phyloP scores from a whole-genome alignment of 2,797 vertebrate species.

The Myripristis jacobus region DNA sequence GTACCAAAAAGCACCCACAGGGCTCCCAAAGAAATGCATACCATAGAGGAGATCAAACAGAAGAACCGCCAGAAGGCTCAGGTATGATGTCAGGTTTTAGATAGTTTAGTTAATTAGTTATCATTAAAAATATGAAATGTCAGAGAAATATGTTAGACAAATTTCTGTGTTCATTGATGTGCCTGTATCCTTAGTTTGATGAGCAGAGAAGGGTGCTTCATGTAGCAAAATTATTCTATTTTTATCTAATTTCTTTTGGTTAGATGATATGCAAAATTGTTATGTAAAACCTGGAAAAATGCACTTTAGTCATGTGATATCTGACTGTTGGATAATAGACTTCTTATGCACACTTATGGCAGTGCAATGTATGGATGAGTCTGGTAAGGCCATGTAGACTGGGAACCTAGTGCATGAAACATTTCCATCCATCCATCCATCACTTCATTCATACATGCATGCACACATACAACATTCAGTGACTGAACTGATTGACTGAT shows the following conservation, averaged over 20 bases:
- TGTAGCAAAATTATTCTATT: neutral
- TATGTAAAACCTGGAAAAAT: no score
- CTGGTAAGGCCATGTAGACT: neutral
- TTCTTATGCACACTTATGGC: neutral
- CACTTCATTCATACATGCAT: no score
- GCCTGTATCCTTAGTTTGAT: neutral
- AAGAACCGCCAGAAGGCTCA: slow-evolving; percentile 85
- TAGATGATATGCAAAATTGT: no score
- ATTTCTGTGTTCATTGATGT: neutral
- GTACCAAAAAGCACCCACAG: slow-evolving; percentile 87
- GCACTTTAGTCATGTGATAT: no score
- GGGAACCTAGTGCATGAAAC: neutral
- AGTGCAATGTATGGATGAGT: neutral
- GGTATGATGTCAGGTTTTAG: slow-evolving; percentile 71
- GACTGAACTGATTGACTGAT: no score
- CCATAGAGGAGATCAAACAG: slow-evolving; percentile 81
- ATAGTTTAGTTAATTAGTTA: no score
- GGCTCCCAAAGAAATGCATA: slow-evolving; percentile 83
- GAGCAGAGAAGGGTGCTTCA: neutral
- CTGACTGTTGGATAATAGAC: no score
- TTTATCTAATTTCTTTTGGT: neutral
- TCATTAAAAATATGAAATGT: neutral
- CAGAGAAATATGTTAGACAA: neutral
- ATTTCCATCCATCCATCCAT: neutral
- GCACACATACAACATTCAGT: no score